Evolutionary conservation across 2,888 invertebrate species (phyloP).

Genomic region (Eumerus sabulonum): DNA sequence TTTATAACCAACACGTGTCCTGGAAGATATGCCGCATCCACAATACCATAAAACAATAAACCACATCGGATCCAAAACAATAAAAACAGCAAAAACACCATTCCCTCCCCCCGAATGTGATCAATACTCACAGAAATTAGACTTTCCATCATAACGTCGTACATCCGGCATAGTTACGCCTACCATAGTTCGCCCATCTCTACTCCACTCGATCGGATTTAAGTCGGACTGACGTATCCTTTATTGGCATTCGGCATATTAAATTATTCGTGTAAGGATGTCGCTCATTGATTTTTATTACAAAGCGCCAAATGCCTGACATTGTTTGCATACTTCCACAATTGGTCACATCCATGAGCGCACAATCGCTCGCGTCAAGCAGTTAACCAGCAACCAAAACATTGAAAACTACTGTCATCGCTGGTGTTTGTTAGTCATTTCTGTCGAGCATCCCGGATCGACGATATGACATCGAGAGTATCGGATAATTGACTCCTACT

Average conservation of each 20-base stretch:
- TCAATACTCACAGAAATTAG: too few species aligned
- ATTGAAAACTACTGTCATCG: too few species aligned
- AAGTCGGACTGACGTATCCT: constrained; percentile 9
- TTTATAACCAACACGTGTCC: too few species aligned
- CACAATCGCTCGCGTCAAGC: background rate
- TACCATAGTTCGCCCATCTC: too few species aligned
- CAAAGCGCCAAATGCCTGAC: background rate
- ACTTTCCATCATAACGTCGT: too few species aligned
- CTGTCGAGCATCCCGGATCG: background rate
- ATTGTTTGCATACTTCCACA: constrained; percentile 13
- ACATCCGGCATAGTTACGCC: too few species aligned
- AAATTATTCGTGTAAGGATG: constrained; percentile 9
- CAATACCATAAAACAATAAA: too few species aligned
- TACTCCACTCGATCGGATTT: background rate
- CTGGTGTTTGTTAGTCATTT: constrained; percentile 1
- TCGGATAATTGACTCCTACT: constrained; percentile 29
- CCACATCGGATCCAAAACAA: too few species aligned
- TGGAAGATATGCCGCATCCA: too few species aligned
- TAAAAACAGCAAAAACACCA: too few species aligned
- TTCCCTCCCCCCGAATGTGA: too few species aligned
- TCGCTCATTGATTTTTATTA: constrained; percentile 23
- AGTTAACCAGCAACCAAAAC: background rate
- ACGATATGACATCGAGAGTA: constrained; percentile 13
- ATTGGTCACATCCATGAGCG: background rate
- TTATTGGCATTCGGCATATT: constrained; percentile 13